phyloP scores from a whole-genome alignment of 2,113 vertebrate species.

The Gallinago paraguaiae region DNA sequence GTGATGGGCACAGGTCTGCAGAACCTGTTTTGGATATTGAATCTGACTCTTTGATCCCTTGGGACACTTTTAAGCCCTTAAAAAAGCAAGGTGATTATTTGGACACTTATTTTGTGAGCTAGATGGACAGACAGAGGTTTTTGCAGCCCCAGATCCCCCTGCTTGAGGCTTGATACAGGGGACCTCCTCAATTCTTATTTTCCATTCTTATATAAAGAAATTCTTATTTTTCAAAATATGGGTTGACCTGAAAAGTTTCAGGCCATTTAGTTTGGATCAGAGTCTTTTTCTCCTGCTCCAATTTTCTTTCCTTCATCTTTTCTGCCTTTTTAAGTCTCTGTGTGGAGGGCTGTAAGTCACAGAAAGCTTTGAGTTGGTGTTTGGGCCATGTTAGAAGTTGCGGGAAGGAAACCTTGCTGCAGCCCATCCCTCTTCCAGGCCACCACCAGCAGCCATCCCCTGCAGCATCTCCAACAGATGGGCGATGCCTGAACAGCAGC shows the following conservation, averaged over 20 bases:
- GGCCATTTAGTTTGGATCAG: background rate
- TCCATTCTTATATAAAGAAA: too few relatives aligned
- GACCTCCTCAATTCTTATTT: background rate
- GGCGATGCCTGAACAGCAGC: background rate
- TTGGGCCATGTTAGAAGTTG: fast-evolving
- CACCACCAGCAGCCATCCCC: fast-evolving
- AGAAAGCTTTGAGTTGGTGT: fast-evolving
- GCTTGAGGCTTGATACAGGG: background rate
- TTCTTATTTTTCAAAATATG: background rate
- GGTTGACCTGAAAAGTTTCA: background rate
- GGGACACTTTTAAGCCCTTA: background rate
- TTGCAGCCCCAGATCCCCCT: background rate
- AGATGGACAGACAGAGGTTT: background rate
- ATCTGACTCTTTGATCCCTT: background rate
- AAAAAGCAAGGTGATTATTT: background rate
- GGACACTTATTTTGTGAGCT: background rate
- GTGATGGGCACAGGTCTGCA: background rate
- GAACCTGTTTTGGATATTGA: background rate
- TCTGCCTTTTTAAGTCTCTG: background rate
- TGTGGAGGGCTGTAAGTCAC: background rate
- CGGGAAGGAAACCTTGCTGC: fast-evolving
- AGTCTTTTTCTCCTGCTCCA: background rate
- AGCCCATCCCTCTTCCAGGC: background rate
- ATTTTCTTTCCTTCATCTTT: background rate
- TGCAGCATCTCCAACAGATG: fast-evolving